Conservation (phyloP, 2,888 invertebrate genomes). For the Stenichneumon culpator region DNA sequence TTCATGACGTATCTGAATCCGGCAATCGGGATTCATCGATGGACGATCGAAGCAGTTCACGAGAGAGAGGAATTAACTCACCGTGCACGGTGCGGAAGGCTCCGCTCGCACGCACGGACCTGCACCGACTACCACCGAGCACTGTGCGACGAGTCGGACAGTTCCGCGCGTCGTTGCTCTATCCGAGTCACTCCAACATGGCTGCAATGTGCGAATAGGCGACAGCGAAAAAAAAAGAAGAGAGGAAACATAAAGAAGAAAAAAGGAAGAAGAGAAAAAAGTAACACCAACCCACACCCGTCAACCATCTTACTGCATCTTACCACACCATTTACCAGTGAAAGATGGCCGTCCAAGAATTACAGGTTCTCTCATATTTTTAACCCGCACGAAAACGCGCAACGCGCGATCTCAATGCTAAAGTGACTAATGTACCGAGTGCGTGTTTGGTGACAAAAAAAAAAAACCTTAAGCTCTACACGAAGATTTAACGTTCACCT, state of each 20-base stretch:
- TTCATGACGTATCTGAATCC: not conserved
- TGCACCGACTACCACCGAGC: not conserved
- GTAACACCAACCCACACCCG: conserved; percentile 63
- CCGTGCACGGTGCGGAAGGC: not conserved
- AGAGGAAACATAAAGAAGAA: conserved; percentile 31
- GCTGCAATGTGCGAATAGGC: conserved; percentile 12
- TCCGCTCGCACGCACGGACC: not conserved
- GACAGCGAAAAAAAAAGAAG: conserved; percentile 6
- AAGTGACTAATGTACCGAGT: conserved; percentile 58
- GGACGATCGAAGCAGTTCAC: not conserved
- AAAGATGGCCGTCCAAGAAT: conserved; percentile 79
- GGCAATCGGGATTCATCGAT: not conserved
- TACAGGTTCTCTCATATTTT: conserved; percentile 77
- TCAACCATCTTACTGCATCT: conserved; percentile 77
- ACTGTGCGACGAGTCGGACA: not conserved
- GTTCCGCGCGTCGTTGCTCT: conserved; percentile 6
- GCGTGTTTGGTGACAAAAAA: conserved; percentile 34
- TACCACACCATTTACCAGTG: conserved; percentile 70
- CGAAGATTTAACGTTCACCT: conserved; percentile 33
- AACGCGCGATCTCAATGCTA: conserved; percentile 60
- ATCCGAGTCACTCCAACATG: not conserved
- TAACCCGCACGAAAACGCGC: conserved; percentile 61
- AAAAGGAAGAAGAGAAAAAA: conserved; percentile 35
- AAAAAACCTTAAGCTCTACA: conserved; percentile 17
- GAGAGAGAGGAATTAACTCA: not conserved